Base-by-base conservation (phyloP, 2,888 invertebrate species). In the Oxyteleia sp. region DNA sequence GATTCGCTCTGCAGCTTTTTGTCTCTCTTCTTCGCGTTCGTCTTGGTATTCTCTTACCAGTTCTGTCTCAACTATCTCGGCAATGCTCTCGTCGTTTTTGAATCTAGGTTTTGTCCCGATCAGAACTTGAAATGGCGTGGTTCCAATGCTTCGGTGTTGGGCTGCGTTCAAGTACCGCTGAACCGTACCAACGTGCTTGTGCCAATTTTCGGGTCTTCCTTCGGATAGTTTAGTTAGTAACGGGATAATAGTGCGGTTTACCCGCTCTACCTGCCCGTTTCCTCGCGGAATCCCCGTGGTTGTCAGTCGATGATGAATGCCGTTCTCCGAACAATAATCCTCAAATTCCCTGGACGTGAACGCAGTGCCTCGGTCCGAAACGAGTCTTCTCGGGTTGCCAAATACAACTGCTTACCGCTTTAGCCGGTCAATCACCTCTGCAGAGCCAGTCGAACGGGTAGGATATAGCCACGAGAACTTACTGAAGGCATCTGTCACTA, bases 361-460 rank as follows among this genome's bases (percentile, higher is more conserved):
- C 18, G 85, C 86, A 5, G 86, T 74, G 45, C 86, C 84, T 68
- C 85, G 47, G 49, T 88, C 82, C 0, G 74, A 41, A 0, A 82
- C 18, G 0, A 74, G 53, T 7, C 74, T 20, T n/a, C 41, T 43
- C 10, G 87, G 86, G 61, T 87, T 86, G 4, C 88, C 88, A 68
- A 89, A 88, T 20, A 68, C 71, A 20, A 68, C 69, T 13, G 84
- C 45, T 35, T 89, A 87, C 38, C 51, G 76, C 57, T 76, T 59
- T 13, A 90, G 26, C 13, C 82, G 76, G 11, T 80, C 43, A 1
- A 91, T 71, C 0, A 86, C 85, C 71, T 89, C 89, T 29, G 80
- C 74, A 0, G 88, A 47, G 4, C 82, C 85, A 0, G 88, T 89
- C 1, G 79, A 55, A 83, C 41, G 43, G 0, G 66, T 71, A 0